Conservation (phyloP, 2,797 vertebrate species). For the Syndactyla subalaris region DNA sequence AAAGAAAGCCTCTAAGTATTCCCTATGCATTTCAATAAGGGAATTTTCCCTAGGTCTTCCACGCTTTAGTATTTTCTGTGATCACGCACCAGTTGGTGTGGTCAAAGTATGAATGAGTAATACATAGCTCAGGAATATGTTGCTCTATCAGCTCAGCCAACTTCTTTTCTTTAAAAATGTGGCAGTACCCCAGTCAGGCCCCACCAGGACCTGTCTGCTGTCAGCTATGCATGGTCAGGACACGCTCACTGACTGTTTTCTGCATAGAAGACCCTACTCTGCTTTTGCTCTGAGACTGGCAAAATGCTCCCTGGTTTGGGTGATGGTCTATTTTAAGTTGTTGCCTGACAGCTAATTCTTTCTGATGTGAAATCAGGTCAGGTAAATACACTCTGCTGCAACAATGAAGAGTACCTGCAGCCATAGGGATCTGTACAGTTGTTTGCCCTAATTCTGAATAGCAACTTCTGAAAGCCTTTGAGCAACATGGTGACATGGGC, state of each 20-base stretch:
- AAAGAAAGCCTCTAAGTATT: neutral
- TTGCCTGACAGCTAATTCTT: conserved; percentile 42
- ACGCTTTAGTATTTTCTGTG: conserved; percentile 77
- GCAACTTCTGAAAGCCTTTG: conserved; percentile 30
- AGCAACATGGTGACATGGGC: neutral
- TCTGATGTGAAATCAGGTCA: conserved; percentile 80
- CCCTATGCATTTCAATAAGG: neutral
- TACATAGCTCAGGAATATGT: conserved; percentile 75
- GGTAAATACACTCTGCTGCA: conserved; percentile 78
- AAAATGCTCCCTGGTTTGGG: conserved; percentile 14
- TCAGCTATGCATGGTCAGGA: neutral
- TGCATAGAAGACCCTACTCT: neutral
- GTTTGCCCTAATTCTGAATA: conserved; percentile 33
- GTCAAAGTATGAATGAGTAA: conserved; percentile 79
- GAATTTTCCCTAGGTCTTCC: conserved; percentile 57
- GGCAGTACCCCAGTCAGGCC: conserved; percentile 79
- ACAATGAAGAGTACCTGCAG: conserved; percentile 65
- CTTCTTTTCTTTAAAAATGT: conserved; percentile 81
- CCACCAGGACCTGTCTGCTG: conserved; percentile 19
- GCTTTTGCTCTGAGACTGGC: neutral
- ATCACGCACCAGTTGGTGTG: conserved; percentile 79
- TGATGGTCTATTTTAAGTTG: conserved; percentile 49
- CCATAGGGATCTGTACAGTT: conserved; percentile 1
- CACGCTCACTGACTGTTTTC: neutral
- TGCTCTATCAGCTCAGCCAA: conserved; percentile 75